Evolutionary conservation across 2,888 invertebrate species (phyloP).

Genomic region (Ommatoiulus sabulosus): DNA sequence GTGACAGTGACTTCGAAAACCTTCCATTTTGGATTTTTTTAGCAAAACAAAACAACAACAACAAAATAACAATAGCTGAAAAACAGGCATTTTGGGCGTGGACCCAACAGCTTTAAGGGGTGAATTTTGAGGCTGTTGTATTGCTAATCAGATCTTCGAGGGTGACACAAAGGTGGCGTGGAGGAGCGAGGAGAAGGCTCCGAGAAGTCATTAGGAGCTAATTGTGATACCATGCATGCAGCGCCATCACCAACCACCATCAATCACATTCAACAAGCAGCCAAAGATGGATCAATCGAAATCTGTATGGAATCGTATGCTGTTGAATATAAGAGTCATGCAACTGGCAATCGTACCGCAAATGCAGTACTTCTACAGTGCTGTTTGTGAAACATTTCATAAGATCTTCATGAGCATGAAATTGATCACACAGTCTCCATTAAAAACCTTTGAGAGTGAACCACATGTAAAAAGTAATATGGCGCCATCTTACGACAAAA

Average conservation of each 20-base stretch:
- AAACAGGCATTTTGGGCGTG: slow-evolving; percentile 36
- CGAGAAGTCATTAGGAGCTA: neutral
- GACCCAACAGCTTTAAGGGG: neutral
- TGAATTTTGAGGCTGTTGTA: neutral
- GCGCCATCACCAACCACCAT: neutral
- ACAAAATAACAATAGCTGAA: neutral
- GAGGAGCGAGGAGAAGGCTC: neutral
- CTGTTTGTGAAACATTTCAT: no score
- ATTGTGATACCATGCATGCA: slow-evolving; percentile 28
- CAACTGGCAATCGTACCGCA: no score
- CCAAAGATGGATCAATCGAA: neutral
- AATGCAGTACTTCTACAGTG: no score
- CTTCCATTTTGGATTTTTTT: neutral
- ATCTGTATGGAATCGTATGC: neutral
- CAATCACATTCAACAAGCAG: neutral
- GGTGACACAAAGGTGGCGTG: neutral
- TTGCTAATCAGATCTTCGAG: slow-evolving; percentile 9
- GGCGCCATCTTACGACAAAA: neutral
- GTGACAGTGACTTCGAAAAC: neutral
- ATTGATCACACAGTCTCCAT: no score
- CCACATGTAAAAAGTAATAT: no score
- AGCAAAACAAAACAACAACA: neutral
- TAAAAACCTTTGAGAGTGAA: no score
- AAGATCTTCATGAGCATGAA: no score
- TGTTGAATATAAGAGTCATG: neutral